Base-by-base conservation (phyloP, 2,797 vertebrate genomes). In the Smutsia temminckii region DNA sequence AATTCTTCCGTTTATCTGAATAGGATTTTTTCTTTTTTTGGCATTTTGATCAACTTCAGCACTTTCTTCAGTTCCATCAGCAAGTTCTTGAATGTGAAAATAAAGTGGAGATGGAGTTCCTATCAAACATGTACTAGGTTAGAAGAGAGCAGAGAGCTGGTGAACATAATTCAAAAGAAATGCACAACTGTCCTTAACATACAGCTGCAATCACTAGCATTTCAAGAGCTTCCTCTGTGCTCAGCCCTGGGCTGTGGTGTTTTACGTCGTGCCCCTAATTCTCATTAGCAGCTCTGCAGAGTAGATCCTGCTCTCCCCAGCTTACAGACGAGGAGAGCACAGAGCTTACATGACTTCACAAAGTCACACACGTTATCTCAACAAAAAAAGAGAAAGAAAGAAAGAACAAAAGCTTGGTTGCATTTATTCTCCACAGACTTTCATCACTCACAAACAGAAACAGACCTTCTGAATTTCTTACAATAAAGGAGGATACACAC, bases 1-100 rank as follows among this genome's bases (percentile, higher is more conserved):
- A 92, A 94, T 32, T 96, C 96, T 96, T 98, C 96, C 93, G 91
- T 97, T 97, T 98, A 93, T 96, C 97, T 97, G 91, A 92, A 98
- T 98, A 96, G 96, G 72, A 85, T 95, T 97, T 94, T 98, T 96
- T 97, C 96, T 95, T 32, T 18, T 23, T 93, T 96, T 64, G 97
- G 91, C 91, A 98, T 94, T 53, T 42, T 37, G 40, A 72, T 72
- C 20, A 23, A 80, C 97, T 92, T 97, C 97, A 51, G 98, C 17
- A 21, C 96, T 77, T 97, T 96, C 91, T 95, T 97, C 97, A 91
- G 92, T 14, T 5, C 94, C 96, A 74, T 98, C 98, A 72, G 78
- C 84, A 79, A 98, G 86, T 91, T 98, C 98, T 94, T 96, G 95
- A 66, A 96, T 72, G 32, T 94, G 96, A 93, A 97, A 94, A 95